Evolutionary conservation across 2,797 vertebrate genomes (phyloP), one percentile per base, ranked within the genome.

Genomic region (Hephaestus fuliginosus): DNA sequence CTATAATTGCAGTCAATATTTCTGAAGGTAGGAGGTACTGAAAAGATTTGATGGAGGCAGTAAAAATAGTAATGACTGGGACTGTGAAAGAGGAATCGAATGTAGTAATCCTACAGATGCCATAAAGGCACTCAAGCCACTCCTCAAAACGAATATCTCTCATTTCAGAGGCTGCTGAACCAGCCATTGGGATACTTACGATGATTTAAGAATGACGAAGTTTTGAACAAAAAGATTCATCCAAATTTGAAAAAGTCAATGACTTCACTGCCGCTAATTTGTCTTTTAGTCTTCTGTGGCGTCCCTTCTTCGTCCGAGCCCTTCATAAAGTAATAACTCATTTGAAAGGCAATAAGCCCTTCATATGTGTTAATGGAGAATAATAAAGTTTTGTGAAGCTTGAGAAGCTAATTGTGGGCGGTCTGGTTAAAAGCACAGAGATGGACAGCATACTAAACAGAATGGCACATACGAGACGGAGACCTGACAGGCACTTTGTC

Each of bases 321-420:
- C 69, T 86, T 87, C 80, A 74, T 72, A 69, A 49, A 69, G 69
- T 84, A 85, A 86, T 91, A 90, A 87, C 80, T 88, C 75, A 89
- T 92, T 80, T 90, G 67, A 89, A 86, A 85, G 82, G 81, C 82
- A 88, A 88, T 79, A 70, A 57, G 78, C 87, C 81, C 73, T 76
- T 84, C 80, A 88, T 70, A 76, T 80, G 85, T 74, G 76, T 83
- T 91, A 92, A 92, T 91, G 81, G 84, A 86, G 79, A 91, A 93
- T 92, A 90, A 92, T 92, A 92, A 92, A 91, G 87, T 92, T 88
- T 86, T 88, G 76, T 79, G 84, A 86, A 89, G 89, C 91, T 81
- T 93, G 86, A 90, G 79, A 85, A 87, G 82, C 84, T 84, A 88
- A 93, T 94, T 94, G 91, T 86, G 78, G 33, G 69, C 68, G 70